Base-by-base conservation (phyloP, 2,888 invertebrate genomes). In the Drosophila dives region DNA sequence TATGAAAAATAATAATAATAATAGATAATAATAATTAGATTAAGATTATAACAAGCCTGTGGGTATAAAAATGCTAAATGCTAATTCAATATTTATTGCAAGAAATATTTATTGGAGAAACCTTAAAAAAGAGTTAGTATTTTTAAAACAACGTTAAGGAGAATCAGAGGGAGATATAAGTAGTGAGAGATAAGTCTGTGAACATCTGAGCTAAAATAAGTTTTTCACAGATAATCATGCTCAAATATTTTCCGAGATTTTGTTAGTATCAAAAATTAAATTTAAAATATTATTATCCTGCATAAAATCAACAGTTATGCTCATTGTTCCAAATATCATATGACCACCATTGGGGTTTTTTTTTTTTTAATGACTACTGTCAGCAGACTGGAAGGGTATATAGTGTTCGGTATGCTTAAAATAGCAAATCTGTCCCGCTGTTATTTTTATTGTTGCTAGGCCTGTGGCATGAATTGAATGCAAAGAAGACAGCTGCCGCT, bases 401-500 rank as follows among this genome's bases (percentile, higher is more conserved):
- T 8, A 15, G 4, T 45, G 0, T 15, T 15, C 45, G 45, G 45
- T 23, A 7, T 45, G 3, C 2, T 15, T 8, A 8, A 15, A 45
- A 23, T 8, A 8, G 8, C 1, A 1, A 2, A n/a, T 10, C 15
- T 49, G 38, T 38, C 53, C 36, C 50, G 38, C 45, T 26, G 50
- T 15, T 33, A 23, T 38, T 38, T 45, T 50, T 17, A 62, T 49
- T 32, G 32, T 50, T 73, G 67, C 62, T 66, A 40, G 20, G 53
- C 80, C 81, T 53, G 64, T 59, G 72, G 72, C 75, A 71, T 64
- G 81, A 60, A 72, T 64, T 65, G 74, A 76, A 81, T 86, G 84
- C 87, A 89, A 84, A 84, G 87, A 81, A 79, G 74, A 32, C 58
- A 26, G n/a, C 38, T 48, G 45, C 51, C 26, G 12, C 8, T n/a